Evolutionary conservation across 2,797 vertebrate species (phyloP).

Genomic region (Pseudotriccus pelzelni): DNA sequence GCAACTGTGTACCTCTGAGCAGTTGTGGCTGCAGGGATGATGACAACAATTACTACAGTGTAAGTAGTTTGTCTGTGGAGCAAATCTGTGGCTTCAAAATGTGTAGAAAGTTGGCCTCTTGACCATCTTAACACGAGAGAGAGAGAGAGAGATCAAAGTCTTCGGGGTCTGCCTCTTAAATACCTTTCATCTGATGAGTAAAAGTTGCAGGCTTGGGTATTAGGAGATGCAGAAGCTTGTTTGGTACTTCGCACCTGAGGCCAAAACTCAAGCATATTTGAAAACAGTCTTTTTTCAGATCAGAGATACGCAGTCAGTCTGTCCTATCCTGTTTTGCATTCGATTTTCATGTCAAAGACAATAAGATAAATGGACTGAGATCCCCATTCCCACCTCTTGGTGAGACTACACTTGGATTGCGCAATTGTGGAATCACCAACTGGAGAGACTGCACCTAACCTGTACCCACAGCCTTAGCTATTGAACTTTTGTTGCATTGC

Average conservation of each 20-base stretch:
- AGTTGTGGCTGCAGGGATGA: slow-evolving; percentile 82
- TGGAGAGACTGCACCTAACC: not conserved
- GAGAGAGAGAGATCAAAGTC: not conserved
- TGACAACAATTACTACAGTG: slow-evolving; percentile 75
- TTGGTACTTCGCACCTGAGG: not conserved
- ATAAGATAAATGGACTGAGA: not conserved
- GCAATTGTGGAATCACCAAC: not conserved
- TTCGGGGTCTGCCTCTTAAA: not conserved
- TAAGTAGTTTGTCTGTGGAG: slow-evolving; percentile 60
- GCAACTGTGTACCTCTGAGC: slow-evolving; percentile 78
- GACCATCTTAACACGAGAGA: not conserved
- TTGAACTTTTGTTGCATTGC: not conserved
- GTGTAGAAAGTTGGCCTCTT: not conserved
- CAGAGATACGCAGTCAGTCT: not conserved
- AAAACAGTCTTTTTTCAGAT: not conserved
- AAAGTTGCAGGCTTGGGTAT: not conserved
- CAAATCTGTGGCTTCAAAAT: not conserved
- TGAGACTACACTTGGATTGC: not conserved
- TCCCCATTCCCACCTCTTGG: not conserved
- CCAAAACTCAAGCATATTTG: not conserved
- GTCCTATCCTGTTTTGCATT: not conserved
- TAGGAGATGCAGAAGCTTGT: not conserved
- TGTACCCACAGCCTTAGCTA: not conserved
- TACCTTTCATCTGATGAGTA: not conserved
- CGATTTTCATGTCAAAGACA: not conserved